phyloP scores from a whole-genome alignment of 1,140 invertebrate genomes.

The Gonioctena quinquepunctata region DNA sequence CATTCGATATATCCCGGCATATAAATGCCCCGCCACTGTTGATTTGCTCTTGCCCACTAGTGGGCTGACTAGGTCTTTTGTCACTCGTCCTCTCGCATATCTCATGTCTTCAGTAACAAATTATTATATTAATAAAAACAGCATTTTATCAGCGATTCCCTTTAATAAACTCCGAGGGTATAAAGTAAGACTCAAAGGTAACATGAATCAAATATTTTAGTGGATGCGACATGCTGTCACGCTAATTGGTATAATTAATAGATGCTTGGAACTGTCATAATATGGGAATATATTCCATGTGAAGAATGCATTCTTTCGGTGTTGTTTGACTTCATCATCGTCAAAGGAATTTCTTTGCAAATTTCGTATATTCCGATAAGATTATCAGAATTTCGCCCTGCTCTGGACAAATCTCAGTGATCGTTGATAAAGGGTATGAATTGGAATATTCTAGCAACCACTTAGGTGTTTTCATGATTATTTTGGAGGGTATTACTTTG shows the following conservation, averaged over 20 bases:
- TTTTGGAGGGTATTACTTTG: too few relatives aligned
- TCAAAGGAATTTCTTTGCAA: too few relatives aligned
- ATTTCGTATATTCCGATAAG: too few relatives aligned
- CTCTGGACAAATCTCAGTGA: too few relatives aligned
- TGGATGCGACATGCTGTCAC: not conserved
- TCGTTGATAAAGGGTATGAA: too few relatives aligned
- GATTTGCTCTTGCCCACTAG: conserved; percentile 12
- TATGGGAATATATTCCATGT: not conserved
- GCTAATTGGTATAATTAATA: conserved; percentile 3
- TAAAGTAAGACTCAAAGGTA: not conserved
- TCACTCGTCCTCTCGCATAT: conserved; percentile 27
- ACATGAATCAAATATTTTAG: not conserved
- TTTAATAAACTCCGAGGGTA: conserved; percentile 21
- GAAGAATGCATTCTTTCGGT: not conserved
- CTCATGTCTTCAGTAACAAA: conserved; percentile 35
- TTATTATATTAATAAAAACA: conserved; percentile 31
- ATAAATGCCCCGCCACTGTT: not conserved
- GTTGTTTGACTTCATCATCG: too few relatives aligned
- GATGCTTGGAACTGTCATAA: not conserved
- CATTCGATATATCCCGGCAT: too few relatives aligned
- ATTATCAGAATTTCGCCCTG: too few relatives aligned
- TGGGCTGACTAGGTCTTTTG: conserved; percentile 20
- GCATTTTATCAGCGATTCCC: conserved; percentile 15
- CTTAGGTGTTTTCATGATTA: too few relatives aligned
- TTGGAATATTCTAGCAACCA: too few relatives aligned